Percentiles rank a stretch among this genome's conserved stretches.
phyloP scores from a whole-genome alignment of 1,140 invertebrate species.

The Pectinophora gossypiella region DNA sequence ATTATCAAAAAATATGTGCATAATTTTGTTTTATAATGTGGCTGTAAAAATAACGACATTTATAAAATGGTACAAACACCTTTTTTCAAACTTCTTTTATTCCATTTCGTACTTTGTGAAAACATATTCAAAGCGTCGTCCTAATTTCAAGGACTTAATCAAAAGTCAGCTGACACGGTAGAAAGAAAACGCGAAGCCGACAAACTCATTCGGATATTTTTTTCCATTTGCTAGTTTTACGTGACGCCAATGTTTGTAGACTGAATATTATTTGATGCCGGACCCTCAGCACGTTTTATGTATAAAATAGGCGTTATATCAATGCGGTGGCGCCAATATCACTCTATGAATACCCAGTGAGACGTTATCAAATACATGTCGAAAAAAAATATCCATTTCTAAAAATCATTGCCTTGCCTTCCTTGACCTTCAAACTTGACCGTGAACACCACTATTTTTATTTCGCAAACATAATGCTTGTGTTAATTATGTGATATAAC shows the following conservation, averaged over 20 bases:
- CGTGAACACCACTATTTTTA: conserved; percentile 24
- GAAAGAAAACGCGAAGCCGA: background rate
- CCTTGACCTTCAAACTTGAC: conserved; percentile 19
- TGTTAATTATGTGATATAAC: conserved; percentile 25
- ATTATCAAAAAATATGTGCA: no score
- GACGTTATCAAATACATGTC: no score
- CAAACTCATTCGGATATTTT: background rate
- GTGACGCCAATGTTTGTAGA: conserved; percentile 21
- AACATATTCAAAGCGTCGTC: no score
- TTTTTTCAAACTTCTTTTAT: no score
- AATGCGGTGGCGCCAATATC: conserved; percentile 20
- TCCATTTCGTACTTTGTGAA: no score
- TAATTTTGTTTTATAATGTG: no score
- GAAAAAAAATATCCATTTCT: no score
- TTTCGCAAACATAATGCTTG: conserved; percentile 26
- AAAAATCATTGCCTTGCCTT: background rate
- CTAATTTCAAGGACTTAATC: no score
- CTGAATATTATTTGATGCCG: conserved; percentile 20
- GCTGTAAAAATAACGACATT: no score
- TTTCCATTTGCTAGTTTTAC: conserved; percentile 9
- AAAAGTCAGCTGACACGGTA: no score
- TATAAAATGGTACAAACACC: no score
- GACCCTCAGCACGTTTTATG: conserved; percentile 18
- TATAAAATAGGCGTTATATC: conserved; percentile 14
- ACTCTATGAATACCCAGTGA: conserved; percentile 24